Evolutionary conservation across 2,888 invertebrate species (phyloP), one percentile per base, ranked within the genome.

Genomic region (Tipula confusa): DNA sequence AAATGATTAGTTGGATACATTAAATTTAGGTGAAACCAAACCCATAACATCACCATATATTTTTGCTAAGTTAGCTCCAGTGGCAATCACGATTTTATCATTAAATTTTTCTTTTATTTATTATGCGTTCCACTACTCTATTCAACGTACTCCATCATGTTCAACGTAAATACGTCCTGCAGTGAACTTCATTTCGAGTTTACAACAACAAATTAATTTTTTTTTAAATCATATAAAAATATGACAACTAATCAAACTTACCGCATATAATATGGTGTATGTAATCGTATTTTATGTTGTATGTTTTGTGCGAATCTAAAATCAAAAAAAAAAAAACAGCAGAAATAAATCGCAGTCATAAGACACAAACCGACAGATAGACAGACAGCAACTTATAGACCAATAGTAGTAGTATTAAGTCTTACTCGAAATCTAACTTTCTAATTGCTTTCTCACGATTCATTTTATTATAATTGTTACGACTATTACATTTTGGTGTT

Each of bases 381-480:
- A 64, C 9, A 9, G 24, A 64, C 24, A 64, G n/a, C n/a, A n/a
- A n/a, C n/a, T n/a, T n/a, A n/a, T n/a, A n/a, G 64, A 24, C 64
- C 64, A 64, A 64, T 64, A 18, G 24, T 43, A 33, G 15, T 18
- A 64, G 9, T 64, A 64, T n/a, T 13, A 24, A 24, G 4, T 24
- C 24, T 64, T 64, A n/a, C n/a, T 18, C 9, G 11, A 64, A 64
- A 64, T 64, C 24, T 24, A 64, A 64, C 64, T 64, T 64, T 64
- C 64, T 64, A 64, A 64, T 64, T 64, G 64, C 64, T 64, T 64
- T 64, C 64, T 64, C 64, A 64, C 64, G 64, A 64, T 64, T 64
- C 24, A 64, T 24, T 64, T n/a, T 64, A 64, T 64, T 24, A 43
- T 2, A 15, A n/a, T 4, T 43, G n/a, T 43, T 43, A 43, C 15